These are phyloP conservation scores for Heterocephalus glaber DNA, from an alignment of 2,113 vertebrate genomes.

Conservation along the genomic window DNA sequence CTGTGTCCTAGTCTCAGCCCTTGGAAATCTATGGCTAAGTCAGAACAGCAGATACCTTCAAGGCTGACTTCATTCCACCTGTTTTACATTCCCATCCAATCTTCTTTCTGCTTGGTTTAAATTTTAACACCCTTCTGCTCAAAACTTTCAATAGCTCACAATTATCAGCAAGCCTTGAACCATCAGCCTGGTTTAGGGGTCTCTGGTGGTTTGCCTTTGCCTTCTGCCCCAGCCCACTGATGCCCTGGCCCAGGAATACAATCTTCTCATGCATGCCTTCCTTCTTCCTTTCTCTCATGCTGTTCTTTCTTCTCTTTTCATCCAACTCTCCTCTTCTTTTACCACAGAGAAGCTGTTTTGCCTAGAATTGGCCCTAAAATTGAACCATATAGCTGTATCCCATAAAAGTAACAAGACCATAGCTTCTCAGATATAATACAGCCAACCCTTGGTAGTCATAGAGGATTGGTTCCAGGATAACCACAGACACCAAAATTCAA, in stretches of 20 bases:
- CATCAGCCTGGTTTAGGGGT: not conserved
- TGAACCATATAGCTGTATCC: not conserved
- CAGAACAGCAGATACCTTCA: not conserved
- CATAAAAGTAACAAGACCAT: not conserved
- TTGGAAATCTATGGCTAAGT: not conserved
- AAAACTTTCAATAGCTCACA: not conserved
- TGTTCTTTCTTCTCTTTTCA: not conserved
- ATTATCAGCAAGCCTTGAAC: not conserved
- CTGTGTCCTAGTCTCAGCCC: not conserved
- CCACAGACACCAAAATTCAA: not conserved
- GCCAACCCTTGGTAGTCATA: too few species aligned
- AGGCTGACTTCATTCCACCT: not conserved
- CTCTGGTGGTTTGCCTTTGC: not conserved
- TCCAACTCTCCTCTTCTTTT: not conserved
- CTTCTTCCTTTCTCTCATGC: not conserved
- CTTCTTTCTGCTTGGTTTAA: not conserved
- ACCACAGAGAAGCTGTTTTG: not conserved
- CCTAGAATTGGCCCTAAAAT: not conserved
- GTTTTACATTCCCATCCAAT: not conserved
- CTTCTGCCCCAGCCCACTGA: rapidly evolving
- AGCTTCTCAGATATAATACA: not conserved
- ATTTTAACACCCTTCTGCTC: not conserved
- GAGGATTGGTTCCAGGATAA: not conserved
- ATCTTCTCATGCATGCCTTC: rapidly evolving
- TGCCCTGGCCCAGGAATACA: rapidly evolving